phyloP scores from a whole-genome alignment of 2,888 invertebrate genomes.

The Drosophila putrida region DNA sequence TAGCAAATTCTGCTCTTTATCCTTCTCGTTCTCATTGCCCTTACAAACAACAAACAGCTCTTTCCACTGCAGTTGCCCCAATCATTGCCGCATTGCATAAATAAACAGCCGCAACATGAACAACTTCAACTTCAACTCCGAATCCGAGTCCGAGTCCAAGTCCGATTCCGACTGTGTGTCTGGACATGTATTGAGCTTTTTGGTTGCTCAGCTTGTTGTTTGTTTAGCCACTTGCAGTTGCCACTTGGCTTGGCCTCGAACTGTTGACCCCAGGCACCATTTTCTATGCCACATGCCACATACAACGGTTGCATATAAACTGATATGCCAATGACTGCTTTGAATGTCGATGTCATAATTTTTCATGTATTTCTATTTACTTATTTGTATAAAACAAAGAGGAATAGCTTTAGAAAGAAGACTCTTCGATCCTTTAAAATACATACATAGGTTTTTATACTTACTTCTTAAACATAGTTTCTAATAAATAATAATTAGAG shows the following conservation, averaged over 20 bases:
- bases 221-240: constrained; percentile 44
- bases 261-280: constrained; percentile 17
- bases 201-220: constrained; percentile 15
- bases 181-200: constrained; percentile 16
- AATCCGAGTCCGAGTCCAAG: not conserved
- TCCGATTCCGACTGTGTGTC: constrained; percentile 1
- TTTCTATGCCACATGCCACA: not conserved
- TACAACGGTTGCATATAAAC: not conserved
- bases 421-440: no score
- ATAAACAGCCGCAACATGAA: constrained; percentile 35
- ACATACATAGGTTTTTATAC: no score
- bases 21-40: not conserved
- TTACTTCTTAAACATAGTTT: no score
- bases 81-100: constrained; percentile 43
- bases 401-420: no score
- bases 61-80: constrained; percentile 1
- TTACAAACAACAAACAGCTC: constrained; percentile 1
- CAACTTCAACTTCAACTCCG: not conserved
- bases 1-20: not conserved
- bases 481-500: no score
- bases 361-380: not conserved
- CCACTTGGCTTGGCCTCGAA: constrained; percentile 18
- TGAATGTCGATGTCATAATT: not conserved
- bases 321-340: not conserved
- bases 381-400: no score